phyloP scores from a whole-genome alignment of 2,797 vertebrate genomes.

The Dendrocincla fuliginosa region DNA sequence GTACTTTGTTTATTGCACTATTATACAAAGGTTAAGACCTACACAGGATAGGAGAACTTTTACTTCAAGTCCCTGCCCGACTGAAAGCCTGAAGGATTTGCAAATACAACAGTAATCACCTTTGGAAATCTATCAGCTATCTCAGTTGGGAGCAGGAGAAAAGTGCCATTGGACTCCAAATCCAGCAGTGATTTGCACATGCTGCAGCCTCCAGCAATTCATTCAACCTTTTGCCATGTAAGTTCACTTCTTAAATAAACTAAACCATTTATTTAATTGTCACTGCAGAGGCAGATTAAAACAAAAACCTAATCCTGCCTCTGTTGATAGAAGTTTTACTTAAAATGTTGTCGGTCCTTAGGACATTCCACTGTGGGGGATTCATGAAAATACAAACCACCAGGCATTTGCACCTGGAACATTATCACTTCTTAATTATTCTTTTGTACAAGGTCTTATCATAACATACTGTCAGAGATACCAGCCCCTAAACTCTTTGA shows the following conservation, averaged over 20 bases:
- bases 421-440: not conserved
- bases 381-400: not conserved
- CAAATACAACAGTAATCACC: not conserved
- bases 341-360: not conserved
- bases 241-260: not conserved
- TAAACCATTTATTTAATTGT: not conserved
- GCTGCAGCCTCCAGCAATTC: not conserved
- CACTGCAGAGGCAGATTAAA: not conserved
- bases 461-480: not conserved
- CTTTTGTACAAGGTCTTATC: not conserved
- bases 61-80: not conserved
- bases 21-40: not conserved
- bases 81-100: not conserved
- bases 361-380: not conserved
- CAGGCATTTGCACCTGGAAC: not conserved
- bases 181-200: not conserved
- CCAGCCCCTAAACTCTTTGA: not conserved
- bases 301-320: not conserved
- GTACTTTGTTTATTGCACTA: not conserved
- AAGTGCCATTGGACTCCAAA: not conserved
- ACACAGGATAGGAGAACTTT: not conserved
- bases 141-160: not conserved
- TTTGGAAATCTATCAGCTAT: not conserved
- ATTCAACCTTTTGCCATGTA: not conserved
- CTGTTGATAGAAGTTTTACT: not conserved